Evolutionary conservation across 2,113 vertebrate genomes (phyloP), one percentile per base, ranked within the genome.

Genomic region (Lagopus leucura): DNA sequence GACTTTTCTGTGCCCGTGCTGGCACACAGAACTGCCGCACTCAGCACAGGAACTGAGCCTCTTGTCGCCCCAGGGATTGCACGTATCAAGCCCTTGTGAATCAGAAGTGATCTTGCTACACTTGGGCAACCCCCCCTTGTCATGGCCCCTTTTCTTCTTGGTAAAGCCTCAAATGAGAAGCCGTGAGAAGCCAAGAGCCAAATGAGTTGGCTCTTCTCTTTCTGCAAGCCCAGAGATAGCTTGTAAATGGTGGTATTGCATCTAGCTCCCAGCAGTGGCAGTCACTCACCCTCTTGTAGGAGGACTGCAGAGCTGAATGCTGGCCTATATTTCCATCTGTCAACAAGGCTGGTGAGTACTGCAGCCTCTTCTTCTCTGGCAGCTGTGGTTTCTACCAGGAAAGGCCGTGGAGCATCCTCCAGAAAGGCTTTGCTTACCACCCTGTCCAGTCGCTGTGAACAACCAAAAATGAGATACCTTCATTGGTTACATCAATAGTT

Each of bases 161-260:
- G 11, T 27, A 38, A 69, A 86, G 43, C 16, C 91, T 36, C 30
- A 66, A 70, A 27, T 32, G 50, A 73, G 34, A 86, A 87, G 40
- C n/a, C 32, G 47, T 15, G 15, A 43, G 42, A 43, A 43, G 15
- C 42, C 42, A 17, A 43, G 15, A 43, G 42, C 42, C 42, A 43
- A 43, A 43, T 43, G 42, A 4, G 13, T 8, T n/a, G 24, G 10
- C 8, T 55, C 38, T 78, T 57, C 38, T 80, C 32, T 60, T 74
- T 21, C 66, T 52, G 3, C 4, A 45, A 21, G 48, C 66, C 32
- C 52, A 75, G 19, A 0, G 0, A 25, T 3, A 11, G 34, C 8
- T 8, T 45, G 54, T 19, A 69, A 48, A 77, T 43, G 25, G 13
- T 64, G 34, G 24, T 36, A 9, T 65, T 54, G 54, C 43, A 81